Evolutionary conservation across 2,888 invertebrate genomes (phyloP), one percentile per base, ranked within the genome.

Genomic region (Eupeodes luniger): DNA sequence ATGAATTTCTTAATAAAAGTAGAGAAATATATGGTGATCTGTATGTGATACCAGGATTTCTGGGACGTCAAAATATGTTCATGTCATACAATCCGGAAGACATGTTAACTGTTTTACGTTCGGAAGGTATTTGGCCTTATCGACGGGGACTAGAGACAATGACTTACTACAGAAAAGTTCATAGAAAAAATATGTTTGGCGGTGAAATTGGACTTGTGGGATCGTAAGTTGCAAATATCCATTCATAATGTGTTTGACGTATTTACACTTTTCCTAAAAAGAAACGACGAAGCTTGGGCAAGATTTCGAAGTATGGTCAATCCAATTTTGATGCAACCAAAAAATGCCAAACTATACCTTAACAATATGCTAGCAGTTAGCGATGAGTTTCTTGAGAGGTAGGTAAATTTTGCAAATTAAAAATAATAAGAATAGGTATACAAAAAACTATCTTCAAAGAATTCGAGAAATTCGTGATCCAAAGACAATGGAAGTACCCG

Each of bases 241-340:
- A 11, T 14, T 53, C 62, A 40, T 14, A 55, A 44, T 27, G 11
- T 2, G 27, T 27, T 27, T 3, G 0, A 27, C 19, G 16, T 2
- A 27, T 14, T 16, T 81, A 14, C 40, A 51, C 4, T 67, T 47
- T 40, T 49, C 44, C 16, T 11, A 1, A 36, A 1, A 36, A 95
- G 95, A 19, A 95, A 96, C 93, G 96, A 95, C 1, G 94, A 95
- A 51, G 94, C 95, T 89, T 96, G 96, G 96, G 94, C 95, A 53
- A 94, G 95, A 67, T 94, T 96, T 80, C 94, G 96, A 47, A 95
- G 95, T 1, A 95, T 95, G 85, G 95, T 96, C 0, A 96, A 96
- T 92, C 95, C 95, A 85, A 94, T 95, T 66, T 93, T 96, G 93
- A 92, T 96, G 91, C 94, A 95, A 90, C 95, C 95, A 0, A 94